Conservation (phyloP, 2,888 invertebrate genomes). For the Neocrepidodera transversa region DNA sequence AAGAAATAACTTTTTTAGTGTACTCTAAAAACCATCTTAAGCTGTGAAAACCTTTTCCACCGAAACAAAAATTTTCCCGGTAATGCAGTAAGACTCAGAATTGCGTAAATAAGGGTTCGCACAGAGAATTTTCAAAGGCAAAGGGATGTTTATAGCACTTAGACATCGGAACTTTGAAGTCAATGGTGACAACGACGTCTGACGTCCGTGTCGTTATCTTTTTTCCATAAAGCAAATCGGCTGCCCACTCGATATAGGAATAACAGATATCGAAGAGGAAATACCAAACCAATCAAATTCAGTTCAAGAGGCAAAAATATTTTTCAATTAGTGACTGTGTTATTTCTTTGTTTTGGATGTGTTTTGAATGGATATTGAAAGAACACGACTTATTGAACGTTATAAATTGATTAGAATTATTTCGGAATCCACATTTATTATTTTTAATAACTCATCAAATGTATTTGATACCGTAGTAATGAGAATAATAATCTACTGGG, state of each 20-base stretch:
- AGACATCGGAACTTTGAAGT: slow-evolving; percentile 50
- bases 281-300: slow-evolving; percentile 14
- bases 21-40: background rate
- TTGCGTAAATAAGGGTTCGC: slow-evolving; percentile 4
- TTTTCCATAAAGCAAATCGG: slow-evolving; percentile 37
- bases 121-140: slow-evolving; percentile 2
- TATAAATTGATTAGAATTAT: too few species aligned
- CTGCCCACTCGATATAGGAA: slow-evolving; percentile 46
- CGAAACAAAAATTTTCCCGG: slow-evolving; percentile 12
- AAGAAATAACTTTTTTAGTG: background rate
- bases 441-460: too few species aligned
- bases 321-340: too few species aligned
- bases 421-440: too few species aligned
- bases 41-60: slow-evolving; percentile 1
- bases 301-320: background rate
- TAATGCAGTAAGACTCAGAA: slow-evolving; percentile 3
- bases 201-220: slow-evolving; percentile 52
- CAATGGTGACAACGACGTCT: slow-evolving; percentile 40
- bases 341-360: too few species aligned
- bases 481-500: too few species aligned
- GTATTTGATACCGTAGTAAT: too few species aligned
- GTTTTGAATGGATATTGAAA: too few species aligned
- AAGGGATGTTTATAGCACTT: slow-evolving; percentile 47
- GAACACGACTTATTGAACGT: too few species aligned
- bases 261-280: background rate